Evolutionary conservation across 1,140 invertebrate genomes (phyloP), one percentile per base, ranked within the genome.

Genomic region (Ganaspis sp.): DNA sequence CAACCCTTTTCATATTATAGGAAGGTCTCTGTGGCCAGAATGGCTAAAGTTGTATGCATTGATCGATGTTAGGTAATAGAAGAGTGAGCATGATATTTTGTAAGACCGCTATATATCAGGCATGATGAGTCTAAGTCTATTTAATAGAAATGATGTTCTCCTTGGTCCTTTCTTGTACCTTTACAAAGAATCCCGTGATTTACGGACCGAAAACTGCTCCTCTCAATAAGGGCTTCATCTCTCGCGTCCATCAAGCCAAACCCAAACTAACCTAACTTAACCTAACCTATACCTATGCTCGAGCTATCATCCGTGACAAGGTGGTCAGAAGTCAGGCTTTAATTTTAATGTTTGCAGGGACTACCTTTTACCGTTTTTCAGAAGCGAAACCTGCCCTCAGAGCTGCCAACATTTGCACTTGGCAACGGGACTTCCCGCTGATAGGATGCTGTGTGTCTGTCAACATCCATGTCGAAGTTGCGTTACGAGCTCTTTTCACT

Each of bases 391-490:
- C n/a, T 49, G 21, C 38, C 38, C 70, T 49, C 37, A 40, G 37
- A 42, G 29, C n/a, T 38, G 17, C 69, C 69, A 70, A 38, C 29
- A 38, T 72, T 72, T 72, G 38, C 17, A 72, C 70, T 38, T 45
- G 23, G 40, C 19, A 45, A 49, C 70, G 45, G 70, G 70, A 42
- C 9, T 21, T 26, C 70, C 45, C 70, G 70, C 70, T 72, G 21
- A 0, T 21, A 45, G 1, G 26, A 6, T 45, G 70, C 45, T 45
- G 45, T 72, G 70, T 49, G 49, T 72, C 70, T 49, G 70, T 72
- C 70, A 72, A 72, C 70, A 45, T 42, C 37, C 70, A 45, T 72
- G 70, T 72, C 70, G 70, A 72, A 72, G 23, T 49, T 45, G 40
- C 70, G 38, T 72, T 72, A 72, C 70, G 70, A 72, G 40, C 4